These are phyloP conservation scores for Troides aeacus DNA, from an alignment of 2,888 invertebrate genomes.

Conservation along the genomic window DNA sequence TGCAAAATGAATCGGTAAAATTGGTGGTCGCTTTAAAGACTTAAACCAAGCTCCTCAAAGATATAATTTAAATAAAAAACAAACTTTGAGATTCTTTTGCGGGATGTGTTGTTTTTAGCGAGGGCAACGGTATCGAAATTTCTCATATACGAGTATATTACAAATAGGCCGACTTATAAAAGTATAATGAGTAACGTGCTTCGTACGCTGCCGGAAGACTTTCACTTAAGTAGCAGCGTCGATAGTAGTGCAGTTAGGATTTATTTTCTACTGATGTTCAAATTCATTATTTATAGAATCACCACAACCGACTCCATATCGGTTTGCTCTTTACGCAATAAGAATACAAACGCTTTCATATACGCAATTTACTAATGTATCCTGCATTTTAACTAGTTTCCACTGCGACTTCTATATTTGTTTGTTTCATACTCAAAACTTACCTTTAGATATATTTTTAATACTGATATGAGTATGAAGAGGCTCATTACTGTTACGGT, in stretches of 20 bases:
- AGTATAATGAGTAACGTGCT: neutral
- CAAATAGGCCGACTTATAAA: neutral
- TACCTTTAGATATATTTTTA: neutral
- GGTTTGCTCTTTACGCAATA: slow-evolving; percentile 46
- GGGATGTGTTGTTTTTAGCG: too few relatives aligned
- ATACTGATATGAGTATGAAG: too few relatives aligned
- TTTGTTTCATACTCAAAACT: neutral
- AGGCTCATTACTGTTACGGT: too few relatives aligned
- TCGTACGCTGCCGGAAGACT: slow-evolving; percentile 25
- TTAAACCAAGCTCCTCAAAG: too few relatives aligned
- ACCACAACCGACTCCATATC: slow-evolving; percentile 39
- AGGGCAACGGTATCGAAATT: too few relatives aligned
- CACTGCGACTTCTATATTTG: neutral
- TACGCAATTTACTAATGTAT: slow-evolving; percentile 27
- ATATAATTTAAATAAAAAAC: too few relatives aligned
- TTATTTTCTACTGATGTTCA: slow-evolving; percentile 44
- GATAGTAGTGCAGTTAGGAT: slow-evolving; percentile 43
- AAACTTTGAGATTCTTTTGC: too few relatives aligned
- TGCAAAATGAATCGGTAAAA: too few relatives aligned
- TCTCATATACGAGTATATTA: neutral
- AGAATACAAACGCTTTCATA: slow-evolving; percentile 24
- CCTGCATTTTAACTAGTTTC: slow-evolving; percentile 11
- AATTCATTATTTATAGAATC: slow-evolving; percentile 50
- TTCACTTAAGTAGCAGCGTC: slow-evolving; percentile 27
- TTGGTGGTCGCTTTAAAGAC: too few relatives aligned